Base-by-base conservation (phyloP, 2,113 vertebrate genomes). In the Prunella fulvescens region DNA sequence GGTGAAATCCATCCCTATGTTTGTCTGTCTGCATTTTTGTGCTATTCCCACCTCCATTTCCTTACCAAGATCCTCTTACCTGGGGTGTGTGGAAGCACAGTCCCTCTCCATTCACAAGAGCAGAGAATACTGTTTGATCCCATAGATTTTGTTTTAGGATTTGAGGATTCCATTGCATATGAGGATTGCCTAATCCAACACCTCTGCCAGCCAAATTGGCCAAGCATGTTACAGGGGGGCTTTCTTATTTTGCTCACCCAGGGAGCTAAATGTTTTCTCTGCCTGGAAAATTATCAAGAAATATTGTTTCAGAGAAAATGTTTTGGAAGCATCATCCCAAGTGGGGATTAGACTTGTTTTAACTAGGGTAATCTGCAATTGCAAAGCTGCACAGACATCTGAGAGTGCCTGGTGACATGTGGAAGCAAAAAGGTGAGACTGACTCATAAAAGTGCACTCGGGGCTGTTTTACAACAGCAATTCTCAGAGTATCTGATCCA, bases 401-500 rank as follows among this genome's bases (percentile, higher is more conserved):
- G 1, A 88, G 70, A 73, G 60, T 51, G 71, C 26, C 50, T 96
- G 81, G 81, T 90, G 92, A 88, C 51, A 83, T 86, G 85, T 81
- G 76, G 88, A 89, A 95, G 45, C 1, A 0, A 82, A 86, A 88
- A 96, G 95, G 95, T 97, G 93, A 94, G 92, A 87, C 62, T 90
- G 95, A 96, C 87, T 96, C 93, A 93, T 81, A 26, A 40, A 73
- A 90, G 51, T 71, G 64, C 67, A 66, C 62, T 94, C 0, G 1
- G 31, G 44, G 88, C 58, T 6, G 2, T 77, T 94, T 96, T 86
- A 93, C 87, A 92, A 26, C 66, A 73, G 73, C 65, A 92, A 85
- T 91, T 95, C 73, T 65, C 62, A 51, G n/a, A 9, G 40, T n/a
- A 86, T 94, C 74, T 81, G 74, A 89, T 95, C 67, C 92, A 95